Conservation (phyloP, 1,140 invertebrate genomes). For the Bactericera cockerelli region DNA sequence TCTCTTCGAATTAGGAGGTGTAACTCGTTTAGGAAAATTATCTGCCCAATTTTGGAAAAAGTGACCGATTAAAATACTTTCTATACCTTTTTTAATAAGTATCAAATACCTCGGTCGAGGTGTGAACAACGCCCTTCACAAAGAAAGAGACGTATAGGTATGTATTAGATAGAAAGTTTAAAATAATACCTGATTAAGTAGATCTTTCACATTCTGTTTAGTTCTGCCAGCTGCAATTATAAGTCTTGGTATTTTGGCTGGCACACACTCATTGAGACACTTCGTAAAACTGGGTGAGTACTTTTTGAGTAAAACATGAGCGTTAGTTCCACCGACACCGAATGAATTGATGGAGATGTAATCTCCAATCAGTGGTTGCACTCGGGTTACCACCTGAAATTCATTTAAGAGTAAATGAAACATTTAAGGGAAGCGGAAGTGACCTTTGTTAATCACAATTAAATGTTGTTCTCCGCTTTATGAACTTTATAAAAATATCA, state of each 20-base stretch:
- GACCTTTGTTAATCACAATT: background rate
- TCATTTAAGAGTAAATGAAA: background rate
- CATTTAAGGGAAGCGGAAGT: background rate
- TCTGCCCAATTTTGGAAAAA: no score
- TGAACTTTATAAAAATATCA: background rate
- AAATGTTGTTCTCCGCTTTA: background rate
- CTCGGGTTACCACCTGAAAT: slow-evolving; percentile 35
- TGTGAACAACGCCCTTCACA: no score
- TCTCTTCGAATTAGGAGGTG: no score
- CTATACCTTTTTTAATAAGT: no score
- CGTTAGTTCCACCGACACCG: slow-evolving; percentile 46
- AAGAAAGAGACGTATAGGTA: no score
- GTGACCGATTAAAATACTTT: no score
- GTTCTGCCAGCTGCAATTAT: slow-evolving; percentile 22
- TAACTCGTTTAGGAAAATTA: no score
- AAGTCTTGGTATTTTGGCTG: slow-evolving; percentile 21
- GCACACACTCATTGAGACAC: background rate
- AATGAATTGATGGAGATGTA: slow-evolving; percentile 42
- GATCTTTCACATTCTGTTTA: slow-evolving; percentile 9
- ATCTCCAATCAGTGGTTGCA: slow-evolving; percentile 30
- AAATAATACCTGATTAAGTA: slow-evolving; percentile 15
- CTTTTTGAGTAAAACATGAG: slow-evolving; percentile 36
- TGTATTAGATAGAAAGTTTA: no score
- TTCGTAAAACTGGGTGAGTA: slow-evolving; percentile 18
- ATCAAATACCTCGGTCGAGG: no score